Percentiles rank a stretch among this genome's conserved stretches.
Conservation (phyloP, 2,113 vertebrate species). For the Erythrolamprus reginae region DNA sequence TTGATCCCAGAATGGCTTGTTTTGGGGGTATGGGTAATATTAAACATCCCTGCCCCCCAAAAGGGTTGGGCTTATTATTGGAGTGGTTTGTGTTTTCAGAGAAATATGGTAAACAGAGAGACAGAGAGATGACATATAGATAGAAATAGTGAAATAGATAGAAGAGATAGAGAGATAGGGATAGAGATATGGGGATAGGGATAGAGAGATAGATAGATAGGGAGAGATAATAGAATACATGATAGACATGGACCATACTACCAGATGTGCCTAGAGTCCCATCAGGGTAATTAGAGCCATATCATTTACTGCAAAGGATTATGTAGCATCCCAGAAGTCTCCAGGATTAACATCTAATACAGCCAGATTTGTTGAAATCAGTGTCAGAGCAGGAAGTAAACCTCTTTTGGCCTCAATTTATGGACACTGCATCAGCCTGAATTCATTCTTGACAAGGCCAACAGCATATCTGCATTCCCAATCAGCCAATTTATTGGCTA, state of each 20-base stretch:
- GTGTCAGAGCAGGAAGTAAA: constrained; percentile 49
- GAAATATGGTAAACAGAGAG: no score
- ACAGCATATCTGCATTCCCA: neutral
- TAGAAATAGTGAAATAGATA: no score
- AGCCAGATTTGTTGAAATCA: constrained; percentile 48
- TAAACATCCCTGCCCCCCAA: no score
- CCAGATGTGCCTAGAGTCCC: constrained; percentile 64
- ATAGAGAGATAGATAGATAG: neutral
- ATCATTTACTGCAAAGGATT: constrained; percentile 68
- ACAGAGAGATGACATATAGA: no score
- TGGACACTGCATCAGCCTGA: neutral
- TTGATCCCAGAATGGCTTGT: no score
- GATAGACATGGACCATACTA: neutral
- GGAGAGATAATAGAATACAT: neutral
- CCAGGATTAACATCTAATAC: constrained; percentile 58
- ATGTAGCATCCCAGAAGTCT: constrained; percentile 49
- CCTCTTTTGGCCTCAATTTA: constrained; percentile 50
- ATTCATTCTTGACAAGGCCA: neutral
- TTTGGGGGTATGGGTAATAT: no score
- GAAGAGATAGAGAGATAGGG: no score
- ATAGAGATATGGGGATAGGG: neutral
- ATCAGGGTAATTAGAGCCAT: constrained; percentile 57
- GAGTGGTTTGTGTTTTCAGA: no score
- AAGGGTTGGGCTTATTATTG: no score
- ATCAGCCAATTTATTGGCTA: neutral